A percentile compares a stretch with the other conserved stretches of the same genome.
Evolutionary conservation across 2,888 invertebrate genomes (phyloP).

Genomic region (Sarcophaga carnaria): DNA sequence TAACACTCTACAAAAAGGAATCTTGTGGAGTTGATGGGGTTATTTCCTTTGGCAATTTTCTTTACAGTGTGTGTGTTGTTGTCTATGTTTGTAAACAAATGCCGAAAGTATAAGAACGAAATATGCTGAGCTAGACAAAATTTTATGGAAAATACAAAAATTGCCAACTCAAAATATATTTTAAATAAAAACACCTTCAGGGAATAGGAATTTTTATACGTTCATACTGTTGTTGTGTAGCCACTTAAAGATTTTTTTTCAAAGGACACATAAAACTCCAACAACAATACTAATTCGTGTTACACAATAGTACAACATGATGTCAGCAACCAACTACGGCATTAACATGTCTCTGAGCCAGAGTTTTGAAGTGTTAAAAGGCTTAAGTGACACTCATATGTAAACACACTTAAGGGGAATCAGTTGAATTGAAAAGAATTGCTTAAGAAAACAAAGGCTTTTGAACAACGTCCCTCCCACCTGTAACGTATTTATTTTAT

Average conservation of each 20-base stretch:
- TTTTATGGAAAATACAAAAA: neutral
- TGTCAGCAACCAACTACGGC: neutral
- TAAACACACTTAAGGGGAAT: neutral
- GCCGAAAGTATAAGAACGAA: neutral
- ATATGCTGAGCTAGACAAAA: neutral
- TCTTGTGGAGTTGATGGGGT: no score
- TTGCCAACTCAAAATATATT: neutral
- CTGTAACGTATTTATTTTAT: no score
- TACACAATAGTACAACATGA: no score
- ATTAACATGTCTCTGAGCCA: neutral
- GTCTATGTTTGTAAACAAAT: neutral
- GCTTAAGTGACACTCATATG: neutral
- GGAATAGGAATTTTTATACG: neutral
- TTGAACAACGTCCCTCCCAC: no score
- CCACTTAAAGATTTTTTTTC: no score
- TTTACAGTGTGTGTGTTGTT: neutral
- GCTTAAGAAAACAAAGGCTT: no score
- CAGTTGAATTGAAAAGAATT: no score
- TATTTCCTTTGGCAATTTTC: neutral
- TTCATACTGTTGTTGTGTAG: neutral
- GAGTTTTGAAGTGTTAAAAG: neutral
- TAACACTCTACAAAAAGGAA: neutral
- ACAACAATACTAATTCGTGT: neutral
- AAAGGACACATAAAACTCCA: neutral
- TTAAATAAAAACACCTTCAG: neutral